These are phyloP conservation scores for Todiramphus saurophagus DNA, from an alignment of 2,113 vertebrate species.

Conservation along the genomic window DNA sequence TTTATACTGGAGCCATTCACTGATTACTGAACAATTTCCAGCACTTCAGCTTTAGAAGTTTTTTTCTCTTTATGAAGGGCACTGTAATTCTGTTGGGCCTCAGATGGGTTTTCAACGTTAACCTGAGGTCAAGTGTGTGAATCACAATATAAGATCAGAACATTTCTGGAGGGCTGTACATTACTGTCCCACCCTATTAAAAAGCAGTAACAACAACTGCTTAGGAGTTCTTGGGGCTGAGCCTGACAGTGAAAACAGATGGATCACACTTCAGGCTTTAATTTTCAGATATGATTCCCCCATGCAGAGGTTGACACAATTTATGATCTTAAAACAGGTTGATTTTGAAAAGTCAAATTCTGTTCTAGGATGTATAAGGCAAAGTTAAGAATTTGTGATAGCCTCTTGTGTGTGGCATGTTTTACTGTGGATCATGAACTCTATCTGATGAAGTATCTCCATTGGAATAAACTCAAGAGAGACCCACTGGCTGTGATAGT, in stretches of 20 bases:
- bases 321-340: constrained; percentile 26
- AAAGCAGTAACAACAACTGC: constrained; percentile 40
- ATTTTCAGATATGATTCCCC: constrained; percentile 55
- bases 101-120: constrained; percentile 16
- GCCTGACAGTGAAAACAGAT: constrained; percentile 41
- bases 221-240: constrained; percentile 56
- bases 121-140: constrained; percentile 30
- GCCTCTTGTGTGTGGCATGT: background rate
- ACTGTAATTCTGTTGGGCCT: background rate
- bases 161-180: constrained; percentile 34
- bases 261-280: constrained; percentile 53
- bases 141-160: constrained; percentile 29
- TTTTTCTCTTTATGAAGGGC: background rate
- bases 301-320: constrained; percentile 28
- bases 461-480: background rate
- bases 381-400: background rate
- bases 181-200: constrained; percentile 54
- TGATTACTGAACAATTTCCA: background rate
- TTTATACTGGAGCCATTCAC: background rate
- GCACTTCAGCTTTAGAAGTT: background rate
- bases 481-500: background rate
- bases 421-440: background rate
- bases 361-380: background rate
- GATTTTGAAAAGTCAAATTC: constrained; percentile 24
- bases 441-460: background rate